These are phyloP conservation scores for Sphenopsis melanotis DNA, from an alignment of 2,797 vertebrate species.

Conservation along the genomic window DNA sequence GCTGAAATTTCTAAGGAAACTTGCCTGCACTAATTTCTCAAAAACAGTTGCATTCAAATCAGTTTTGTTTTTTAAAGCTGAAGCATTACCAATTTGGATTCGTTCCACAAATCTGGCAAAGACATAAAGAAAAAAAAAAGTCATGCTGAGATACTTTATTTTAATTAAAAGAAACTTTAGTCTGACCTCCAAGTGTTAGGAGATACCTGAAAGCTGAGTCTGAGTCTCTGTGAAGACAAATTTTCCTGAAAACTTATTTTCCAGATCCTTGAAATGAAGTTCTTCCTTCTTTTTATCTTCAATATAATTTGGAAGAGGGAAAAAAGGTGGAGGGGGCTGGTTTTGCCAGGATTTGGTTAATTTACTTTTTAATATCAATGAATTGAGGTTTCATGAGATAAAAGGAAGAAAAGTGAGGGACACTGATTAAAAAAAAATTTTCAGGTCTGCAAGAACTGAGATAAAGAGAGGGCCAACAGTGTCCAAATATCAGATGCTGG, in stretches of 20 bases:
- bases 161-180: constrained; percentile 29
- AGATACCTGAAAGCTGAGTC: neutral
- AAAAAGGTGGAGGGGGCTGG: neutral
- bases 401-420: neutral
- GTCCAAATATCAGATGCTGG: neutral
- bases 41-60: neutral
- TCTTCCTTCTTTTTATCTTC: neutral
- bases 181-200: constrained; percentile 6
- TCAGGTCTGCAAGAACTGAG: neutral
- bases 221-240: neutral
- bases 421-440: neutral
- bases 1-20: neutral
- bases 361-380: neutral
- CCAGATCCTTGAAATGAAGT: neutral
- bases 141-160: constrained; percentile 23
- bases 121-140: neutral
- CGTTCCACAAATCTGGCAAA: constrained; percentile 28
- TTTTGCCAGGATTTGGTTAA: neutral
- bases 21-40: neutral
- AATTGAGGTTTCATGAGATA: neutral
- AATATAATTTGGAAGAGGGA: neutral
- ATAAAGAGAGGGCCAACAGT: neutral
- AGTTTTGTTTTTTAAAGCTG: neutral
- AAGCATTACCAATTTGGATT: constrained; percentile 8
- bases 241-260: neutral